These are phyloP conservation scores for Bombus waltoni DNA, from an alignment of 1,140 invertebrate species.

Conservation along the genomic window DNA sequence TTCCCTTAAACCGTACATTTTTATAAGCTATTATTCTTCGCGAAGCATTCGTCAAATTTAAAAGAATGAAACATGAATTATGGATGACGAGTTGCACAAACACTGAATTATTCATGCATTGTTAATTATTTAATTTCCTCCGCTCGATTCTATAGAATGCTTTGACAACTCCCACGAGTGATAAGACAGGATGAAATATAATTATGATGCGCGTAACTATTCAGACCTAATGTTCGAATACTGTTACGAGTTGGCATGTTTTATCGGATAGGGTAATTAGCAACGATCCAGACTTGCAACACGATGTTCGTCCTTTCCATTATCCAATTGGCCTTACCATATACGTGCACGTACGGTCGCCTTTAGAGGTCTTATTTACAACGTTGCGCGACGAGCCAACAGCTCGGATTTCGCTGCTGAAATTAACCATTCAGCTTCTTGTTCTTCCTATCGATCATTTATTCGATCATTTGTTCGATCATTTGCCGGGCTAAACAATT, in stretches of 20 bases:
- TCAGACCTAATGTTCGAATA: slow-evolving; percentile 31
- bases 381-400: slow-evolving; percentile 6
- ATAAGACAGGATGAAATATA: neutral
- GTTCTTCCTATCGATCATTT: neutral
- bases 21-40: neutral
- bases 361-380: slow-evolving; percentile 49
- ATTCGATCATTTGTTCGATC: neutral
- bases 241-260: slow-evolving; percentile 21
- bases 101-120: neutral
- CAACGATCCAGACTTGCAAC: slow-evolving; percentile 21
- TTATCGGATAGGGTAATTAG: slow-evolving; percentile 50
- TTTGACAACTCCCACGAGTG: neutral
- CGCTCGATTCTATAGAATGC: neutral
- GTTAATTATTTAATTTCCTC: neutral
- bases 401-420: slow-evolving; percentile 14
- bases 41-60: neutral
- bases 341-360: neutral
- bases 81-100: neutral
- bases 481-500: neutral
- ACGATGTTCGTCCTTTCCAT: slow-evolving; percentile 47
- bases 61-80: neutral
- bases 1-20: neutral
- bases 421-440: slow-evolving; percentile 41
- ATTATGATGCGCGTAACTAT: slow-evolving; percentile 40
- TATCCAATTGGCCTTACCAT: slow-evolving; percentile 27